Percentiles rank a stretch among this genome's conserved stretches.
These are phyloP conservation scores for Catamblyrhynchus diadema DNA, from an alignment of 2,797 vertebrate genomes.

Conservation along the genomic window DNA sequence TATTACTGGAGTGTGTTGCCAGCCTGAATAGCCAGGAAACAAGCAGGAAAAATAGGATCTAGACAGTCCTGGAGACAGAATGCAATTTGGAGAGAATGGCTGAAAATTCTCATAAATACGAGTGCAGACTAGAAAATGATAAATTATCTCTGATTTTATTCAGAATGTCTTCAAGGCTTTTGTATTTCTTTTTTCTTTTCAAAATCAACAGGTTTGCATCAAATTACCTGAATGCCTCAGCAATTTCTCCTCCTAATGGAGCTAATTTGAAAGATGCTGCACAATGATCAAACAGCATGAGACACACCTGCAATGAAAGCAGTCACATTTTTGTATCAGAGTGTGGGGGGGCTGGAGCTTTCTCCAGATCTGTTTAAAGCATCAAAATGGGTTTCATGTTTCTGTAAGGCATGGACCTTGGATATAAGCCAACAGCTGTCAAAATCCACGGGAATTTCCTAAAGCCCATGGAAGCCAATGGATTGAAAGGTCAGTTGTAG, in stretches of 20 bases:
- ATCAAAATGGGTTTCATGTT: neutral
- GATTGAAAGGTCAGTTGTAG: neutral
- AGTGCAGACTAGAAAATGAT: neutral
- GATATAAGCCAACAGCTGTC: neutral
- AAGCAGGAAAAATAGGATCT: neutral
- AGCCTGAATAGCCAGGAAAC: neutral
- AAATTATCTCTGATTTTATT: neutral
- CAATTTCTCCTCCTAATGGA: constrained; percentile 5
- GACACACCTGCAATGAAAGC: neutral
- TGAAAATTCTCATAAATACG: neutral
- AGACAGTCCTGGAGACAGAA: neutral
- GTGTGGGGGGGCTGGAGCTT: neutral
- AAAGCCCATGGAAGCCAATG: neutral
- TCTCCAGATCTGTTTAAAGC: neutral
- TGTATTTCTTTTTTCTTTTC: neutral
- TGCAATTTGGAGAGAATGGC: neutral
- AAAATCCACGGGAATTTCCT: neutral
- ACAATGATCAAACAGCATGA: neutral
- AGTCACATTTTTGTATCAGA: neutral
- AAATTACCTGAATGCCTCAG: neutral
- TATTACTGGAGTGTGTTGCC: neutral
- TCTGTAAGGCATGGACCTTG: neutral
- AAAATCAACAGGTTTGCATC: neutral
- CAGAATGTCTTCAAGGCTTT: neutral
- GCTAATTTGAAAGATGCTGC: neutral